Evolutionary conservation across 2,888 invertebrate species (phyloP).

Genomic region (Anorthoa munda): DNA sequence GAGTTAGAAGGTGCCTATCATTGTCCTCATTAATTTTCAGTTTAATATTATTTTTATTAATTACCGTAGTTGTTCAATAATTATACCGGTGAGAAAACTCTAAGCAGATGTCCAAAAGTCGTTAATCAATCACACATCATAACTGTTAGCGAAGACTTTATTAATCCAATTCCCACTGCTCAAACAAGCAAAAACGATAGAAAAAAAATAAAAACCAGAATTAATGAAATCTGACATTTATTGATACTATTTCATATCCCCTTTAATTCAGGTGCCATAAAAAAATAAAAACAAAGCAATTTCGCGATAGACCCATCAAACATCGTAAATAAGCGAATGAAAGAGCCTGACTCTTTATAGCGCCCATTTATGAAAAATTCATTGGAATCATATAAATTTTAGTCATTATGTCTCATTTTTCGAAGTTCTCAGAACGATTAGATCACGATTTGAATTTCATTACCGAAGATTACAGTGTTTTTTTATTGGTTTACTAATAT

Average conservation of each 20-base stretch:
- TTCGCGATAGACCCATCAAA: conserved; percentile 56
- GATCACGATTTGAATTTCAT: conserved; percentile 69
- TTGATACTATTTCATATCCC: conserved; percentile 57
- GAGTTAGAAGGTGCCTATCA: not conserved
- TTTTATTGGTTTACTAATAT: conserved; percentile 66
- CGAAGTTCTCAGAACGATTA: conserved; percentile 54
- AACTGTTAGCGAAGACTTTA: conserved; percentile 28
- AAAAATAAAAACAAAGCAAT: conserved; percentile 63
- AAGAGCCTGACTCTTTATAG: conserved; percentile 35
- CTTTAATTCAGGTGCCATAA: conserved; percentile 48
- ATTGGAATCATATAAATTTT: conserved; percentile 61
- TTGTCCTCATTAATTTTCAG: not conserved
- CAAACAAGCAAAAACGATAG: conserved; percentile 26
- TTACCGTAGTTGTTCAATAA: not conserved
- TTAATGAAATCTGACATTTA: conserved; percentile 65
- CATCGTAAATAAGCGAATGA: conserved; percentile 58
- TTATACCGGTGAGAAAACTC: not conserved
- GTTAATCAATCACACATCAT: conserved; percentile 30
- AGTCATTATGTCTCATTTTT: conserved; percentile 64
- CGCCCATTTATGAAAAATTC: conserved; percentile 51
- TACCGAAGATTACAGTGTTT: conserved; percentile 63
- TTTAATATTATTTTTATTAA: not conserved
- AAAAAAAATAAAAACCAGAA: conserved; percentile 48
- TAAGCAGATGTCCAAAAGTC: not conserved
- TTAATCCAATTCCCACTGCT: conserved; percentile 59